Base-by-base conservation (phyloP, 2,888 invertebrate genomes). In the Napeogenes sylphis region DNA sequence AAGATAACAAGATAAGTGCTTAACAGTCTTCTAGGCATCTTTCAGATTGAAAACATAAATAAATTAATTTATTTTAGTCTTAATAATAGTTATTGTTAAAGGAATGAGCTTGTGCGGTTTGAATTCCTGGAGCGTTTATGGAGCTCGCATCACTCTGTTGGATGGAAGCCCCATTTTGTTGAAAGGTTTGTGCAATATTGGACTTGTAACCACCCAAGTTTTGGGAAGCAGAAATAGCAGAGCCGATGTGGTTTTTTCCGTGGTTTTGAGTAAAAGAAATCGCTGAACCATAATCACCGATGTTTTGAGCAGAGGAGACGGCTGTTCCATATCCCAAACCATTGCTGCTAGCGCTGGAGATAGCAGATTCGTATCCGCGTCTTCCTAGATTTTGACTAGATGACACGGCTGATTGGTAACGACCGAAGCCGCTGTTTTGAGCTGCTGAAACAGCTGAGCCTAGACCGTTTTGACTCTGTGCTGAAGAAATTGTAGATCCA, bases 1-100 rank as follows among this genome's bases (percentile, higher is more conserved):
- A 83, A 84, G 85, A 78, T 69, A 77, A 68, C 63, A 80, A 81
- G 82, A 87, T 81, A 85, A 87, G 83, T 83, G 74, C 66, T 46
- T 47, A 51, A 66, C 77, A 74, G 80, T 87, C 87, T 82, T 87
- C 86, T 80, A 78, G 73, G 74, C 64, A 77, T 82, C 86, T 79
- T 75, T 74, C 8, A 67, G 63, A 62, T 56, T 58, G 63, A 58
- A 38, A 51, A 45, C 38, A 53, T 56, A 30, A 45, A 56, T 12
- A 60, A 32, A 6, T 33, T 59, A 35, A 56, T 21, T 30, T 51
- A 30, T 51, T 30, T 30, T 30, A 30, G 10, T 10, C 55, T 58
- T 66, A 69, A 62, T 84, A 88, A 71, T 71, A 85, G 38, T 83
- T 85, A 56, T 77, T 78, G 69, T 85, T 85, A 59, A 85, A 70